Conservation (phyloP, 2,113 vertebrate genomes). For the Pterocles burchelli region DNA sequence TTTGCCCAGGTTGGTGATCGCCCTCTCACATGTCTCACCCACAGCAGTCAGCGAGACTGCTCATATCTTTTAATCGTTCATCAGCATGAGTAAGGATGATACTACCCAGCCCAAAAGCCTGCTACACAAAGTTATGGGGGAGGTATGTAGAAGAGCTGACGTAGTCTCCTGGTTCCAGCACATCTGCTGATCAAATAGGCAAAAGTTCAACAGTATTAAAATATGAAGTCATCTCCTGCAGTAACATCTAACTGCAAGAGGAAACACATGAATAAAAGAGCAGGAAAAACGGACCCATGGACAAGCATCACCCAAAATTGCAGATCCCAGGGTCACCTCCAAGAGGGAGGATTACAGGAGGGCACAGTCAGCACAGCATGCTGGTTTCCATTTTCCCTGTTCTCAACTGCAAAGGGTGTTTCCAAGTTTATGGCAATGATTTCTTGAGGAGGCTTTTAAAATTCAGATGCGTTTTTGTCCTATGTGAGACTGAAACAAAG, state of each 20-base stretch:
- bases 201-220: background rate
- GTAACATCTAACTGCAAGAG: background rate
- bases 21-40: background rate
- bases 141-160: background rate
- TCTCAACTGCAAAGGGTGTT: background rate
- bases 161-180: background rate
- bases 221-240: background rate
- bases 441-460: conserved; percentile 3
- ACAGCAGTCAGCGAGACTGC: background rate
- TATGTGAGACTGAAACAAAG: background rate
- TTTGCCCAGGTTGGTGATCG: background rate
- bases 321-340: background rate
- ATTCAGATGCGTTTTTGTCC: background rate
- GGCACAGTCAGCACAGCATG: background rate
- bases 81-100: background rate
- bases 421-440: background rate
- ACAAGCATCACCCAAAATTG: background rate
- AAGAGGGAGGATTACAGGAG: background rate
- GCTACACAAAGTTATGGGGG: background rate
- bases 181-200: background rate
- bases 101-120: background rate
- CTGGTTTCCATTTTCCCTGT: background rate
- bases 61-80: background rate
- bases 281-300: background rate
- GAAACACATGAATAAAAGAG: background rate